A percentile compares a stretch with the other conserved stretches of the same genome.
These are phyloP conservation scores for Suncus etruscus DNA, from an alignment of 2,113 vertebrate species.

Conservation along the genomic window DNA sequence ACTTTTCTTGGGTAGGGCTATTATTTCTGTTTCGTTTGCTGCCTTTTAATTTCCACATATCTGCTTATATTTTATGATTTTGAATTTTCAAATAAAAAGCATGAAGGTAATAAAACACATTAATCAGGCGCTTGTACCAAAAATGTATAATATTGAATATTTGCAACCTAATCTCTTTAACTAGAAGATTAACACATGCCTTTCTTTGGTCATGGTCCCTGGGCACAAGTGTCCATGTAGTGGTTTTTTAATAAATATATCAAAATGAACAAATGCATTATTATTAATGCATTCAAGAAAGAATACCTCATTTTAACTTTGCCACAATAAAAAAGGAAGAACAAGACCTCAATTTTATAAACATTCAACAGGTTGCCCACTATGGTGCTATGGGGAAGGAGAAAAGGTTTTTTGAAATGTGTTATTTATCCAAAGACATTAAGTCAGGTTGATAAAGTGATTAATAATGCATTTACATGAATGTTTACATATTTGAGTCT, in stretches of 20 bases:
- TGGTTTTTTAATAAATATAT: not conserved
- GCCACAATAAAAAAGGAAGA: constrained; percentile 43
- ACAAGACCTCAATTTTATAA: not conserved
- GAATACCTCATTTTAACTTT: not conserved
- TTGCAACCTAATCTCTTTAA: constrained; percentile 5
- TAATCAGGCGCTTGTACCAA: not conserved
- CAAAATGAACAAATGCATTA: not conserved
- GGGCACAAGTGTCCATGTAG: not conserved
- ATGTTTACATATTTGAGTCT: constrained; percentile 11
- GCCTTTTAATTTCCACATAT: constrained; percentile 55
- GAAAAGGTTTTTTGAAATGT: not conserved
- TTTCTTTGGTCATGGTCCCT: constrained; percentile 24
- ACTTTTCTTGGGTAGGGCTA: not conserved
- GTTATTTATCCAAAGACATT: constrained; percentile 12
- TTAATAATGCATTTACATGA: not conserved
- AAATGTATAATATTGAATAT: not conserved
- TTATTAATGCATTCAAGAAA: not conserved
- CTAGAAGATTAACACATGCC: not conserved
- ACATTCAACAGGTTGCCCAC: no score
- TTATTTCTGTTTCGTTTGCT: not conserved
- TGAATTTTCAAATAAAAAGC: not conserved
- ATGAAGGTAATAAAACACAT: not conserved
- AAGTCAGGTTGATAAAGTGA: not conserved
- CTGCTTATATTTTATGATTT: not conserved
- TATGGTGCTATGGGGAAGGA: not conserved